These are phyloP conservation scores for Drosophila seguyi DNA, from an alignment of 1,140 invertebrate genomes.

Conservation along the genomic window DNA sequence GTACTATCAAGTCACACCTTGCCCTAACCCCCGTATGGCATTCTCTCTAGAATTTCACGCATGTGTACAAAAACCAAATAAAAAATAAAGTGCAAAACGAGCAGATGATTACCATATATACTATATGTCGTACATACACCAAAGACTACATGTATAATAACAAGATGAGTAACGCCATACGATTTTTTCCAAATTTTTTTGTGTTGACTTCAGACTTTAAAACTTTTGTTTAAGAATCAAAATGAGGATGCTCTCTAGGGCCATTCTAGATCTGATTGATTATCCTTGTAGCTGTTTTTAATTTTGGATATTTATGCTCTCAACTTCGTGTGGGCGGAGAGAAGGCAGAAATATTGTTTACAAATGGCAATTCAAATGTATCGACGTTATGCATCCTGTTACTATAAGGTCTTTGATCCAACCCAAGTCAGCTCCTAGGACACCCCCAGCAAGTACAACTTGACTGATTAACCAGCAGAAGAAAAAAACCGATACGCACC, in stretches of 20 bases:
- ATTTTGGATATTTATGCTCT: too few relatives aligned
- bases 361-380: neutral
- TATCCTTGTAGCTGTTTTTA: too few relatives aligned
- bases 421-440: neutral
- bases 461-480: slow-evolving; percentile 12
- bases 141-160: neutral
- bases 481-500: slow-evolving; percentile 33
- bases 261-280: too few relatives aligned
- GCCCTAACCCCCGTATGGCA: slow-evolving; percentile 41
- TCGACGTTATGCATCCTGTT: neutral
- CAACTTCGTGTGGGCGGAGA: too few relatives aligned
- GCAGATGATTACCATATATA: slow-evolving; percentile 40
- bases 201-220: neutral
- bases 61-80: slow-evolving; percentile 75
- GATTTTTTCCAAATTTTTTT: neutral
- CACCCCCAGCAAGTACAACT: slow-evolving; percentile 36
- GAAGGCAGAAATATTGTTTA: too few relatives aligned
- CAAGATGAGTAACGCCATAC: neutral
- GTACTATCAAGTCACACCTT: slow-evolving; percentile 50
- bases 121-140: slow-evolving; percentile 34
- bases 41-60: slow-evolving; percentile 63
- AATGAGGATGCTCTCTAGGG: too few relatives aligned
- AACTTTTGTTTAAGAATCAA: neutral
- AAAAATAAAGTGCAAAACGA: slow-evolving; percentile 68
- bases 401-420: neutral